Conservation (phyloP, 2,797 vertebrate species). For the Cryptoprocta ferox region DNA sequence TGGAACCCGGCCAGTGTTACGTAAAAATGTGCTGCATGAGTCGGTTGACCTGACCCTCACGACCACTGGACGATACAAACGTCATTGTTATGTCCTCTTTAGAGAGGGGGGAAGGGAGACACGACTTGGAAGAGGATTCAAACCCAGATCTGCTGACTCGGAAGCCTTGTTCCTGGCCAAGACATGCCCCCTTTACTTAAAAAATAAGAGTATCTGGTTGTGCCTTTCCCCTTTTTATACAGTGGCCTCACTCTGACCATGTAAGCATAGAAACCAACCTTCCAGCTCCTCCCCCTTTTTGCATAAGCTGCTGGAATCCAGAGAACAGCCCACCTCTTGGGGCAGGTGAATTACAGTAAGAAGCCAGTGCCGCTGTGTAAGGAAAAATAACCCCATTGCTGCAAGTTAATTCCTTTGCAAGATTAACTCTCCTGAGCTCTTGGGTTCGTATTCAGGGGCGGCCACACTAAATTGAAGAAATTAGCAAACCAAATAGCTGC, state of each 20-base stretch:
- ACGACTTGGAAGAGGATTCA: not conserved
- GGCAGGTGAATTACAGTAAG: not conserved
- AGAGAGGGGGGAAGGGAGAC: not conserved
- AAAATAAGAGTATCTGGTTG: not conserved
- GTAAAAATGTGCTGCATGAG: rapidly evolving
- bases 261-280: not conserved
- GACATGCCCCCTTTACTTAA: no score
- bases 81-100: not conserved
- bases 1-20: rapidly evolving
- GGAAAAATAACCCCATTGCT: not conserved
- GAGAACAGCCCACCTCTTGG: not conserved
- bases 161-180: not conserved
- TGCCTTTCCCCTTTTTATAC: not conserved
- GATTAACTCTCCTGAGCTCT: conserved; percentile 32
- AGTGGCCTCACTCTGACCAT: no score
- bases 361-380: not conserved
- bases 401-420: not conserved
- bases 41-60: not conserved
- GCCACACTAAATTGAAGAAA: conserved; percentile 28
- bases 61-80: rapidly evolving
- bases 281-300: not conserved
- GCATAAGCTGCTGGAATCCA: not conserved
- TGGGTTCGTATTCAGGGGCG: not conserved
- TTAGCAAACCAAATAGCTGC: conserved; percentile 38
- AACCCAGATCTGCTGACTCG: not conserved